Evolutionary conservation across 2,113 vertebrate species (phyloP), one percentile per base, ranked within the genome.

Genomic region (Anhinga anhinga): DNA sequence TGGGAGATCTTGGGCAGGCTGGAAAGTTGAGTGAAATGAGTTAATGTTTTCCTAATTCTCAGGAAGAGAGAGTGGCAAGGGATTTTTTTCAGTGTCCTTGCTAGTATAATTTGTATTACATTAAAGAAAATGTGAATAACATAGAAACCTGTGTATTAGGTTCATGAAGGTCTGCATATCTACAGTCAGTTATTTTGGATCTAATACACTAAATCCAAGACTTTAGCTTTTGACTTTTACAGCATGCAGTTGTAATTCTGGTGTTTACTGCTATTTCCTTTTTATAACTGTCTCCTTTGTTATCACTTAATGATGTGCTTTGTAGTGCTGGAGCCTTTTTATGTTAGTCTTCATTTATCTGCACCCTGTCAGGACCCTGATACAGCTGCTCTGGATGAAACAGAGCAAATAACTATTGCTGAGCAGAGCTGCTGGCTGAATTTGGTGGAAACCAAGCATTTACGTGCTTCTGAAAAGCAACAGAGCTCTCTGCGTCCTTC

Each of bases 111-210:
- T 69, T 76, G 10, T 50, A 29, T 40, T 49, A 13, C 42, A 36
- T 15, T 27, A 38, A 76, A 76, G n/a, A 56, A 77, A 82, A 86
- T 3, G 2, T 8, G 7, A 44, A 13, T 67, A 20, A 59, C 29
- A 13, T 17, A 40, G 32, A 52, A 77, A 59, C 1, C 4, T 22
- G 9, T 0, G 0, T 65, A 10, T 63, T 34, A 36, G 27, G 6
- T 76, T 86, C 55, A 29, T 49, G 36, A 56, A 73, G 45, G 55
- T 73, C 53, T 77, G 44, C 23, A 25, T 10, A 56, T 58, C 65
- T 84, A 36, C 50, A 74, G 32, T 27, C 42, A 15, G 6, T 55
- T 87, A 15, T 32, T 80, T 73, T 69, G 58, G 12, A 40, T 81
- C 30, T 53, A 44, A 50, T 34, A 7, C 27, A 42, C 45, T 58